Base-by-base conservation (phyloP, 2,113 vertebrate species). In the Connochaetes taurinus region DNA sequence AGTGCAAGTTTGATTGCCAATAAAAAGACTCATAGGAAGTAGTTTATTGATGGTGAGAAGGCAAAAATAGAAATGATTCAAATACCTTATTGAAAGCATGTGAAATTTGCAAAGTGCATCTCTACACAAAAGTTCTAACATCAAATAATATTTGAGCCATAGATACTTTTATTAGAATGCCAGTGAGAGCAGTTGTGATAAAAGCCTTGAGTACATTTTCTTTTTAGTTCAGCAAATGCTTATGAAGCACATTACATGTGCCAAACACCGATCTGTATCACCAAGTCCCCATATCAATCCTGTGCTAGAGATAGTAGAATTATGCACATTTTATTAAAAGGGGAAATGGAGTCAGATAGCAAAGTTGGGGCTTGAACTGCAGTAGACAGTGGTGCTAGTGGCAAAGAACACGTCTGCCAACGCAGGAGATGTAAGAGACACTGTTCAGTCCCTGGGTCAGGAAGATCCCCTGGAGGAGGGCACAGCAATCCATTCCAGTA, bases 11-110 rank as follows among this genome's bases (percentile, higher is more conserved):
- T 87, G 92, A 78, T 47, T 87, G 94, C 93, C 95, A 97, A 94
- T 96, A 95, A 97, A 97, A 98, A 94, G 93, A 97, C 93, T 97
- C 84, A 91, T 14, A 40, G 85, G 86, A 97, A 97, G 88, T 93
- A 67, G 64, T 82, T 90, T 93, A 23, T 60, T 62, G 78, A 40
- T 23, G 50, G 86, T n/a, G 50, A 58, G 57, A 96, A 94, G n/a
- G 23, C 58, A 87, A 97, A 95, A 78, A 97, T 60, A 95, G 81
- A 94, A 96, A 90, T 14, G 47, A 91, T 82, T 71, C 47, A 53
- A 45, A 62, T 62, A 60, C 87, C 78, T 85, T 86, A 96, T 12
- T 43, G n/a, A 71, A 78, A 80, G 33, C 25, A 33, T 58, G 36
- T 80, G 52, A 94, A 94, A 91, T 13, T 50, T 19, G 19, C 5